phyloP scores from a whole-genome alignment of 2,113 vertebrate species.

The Calyptomena viridis region DNA sequence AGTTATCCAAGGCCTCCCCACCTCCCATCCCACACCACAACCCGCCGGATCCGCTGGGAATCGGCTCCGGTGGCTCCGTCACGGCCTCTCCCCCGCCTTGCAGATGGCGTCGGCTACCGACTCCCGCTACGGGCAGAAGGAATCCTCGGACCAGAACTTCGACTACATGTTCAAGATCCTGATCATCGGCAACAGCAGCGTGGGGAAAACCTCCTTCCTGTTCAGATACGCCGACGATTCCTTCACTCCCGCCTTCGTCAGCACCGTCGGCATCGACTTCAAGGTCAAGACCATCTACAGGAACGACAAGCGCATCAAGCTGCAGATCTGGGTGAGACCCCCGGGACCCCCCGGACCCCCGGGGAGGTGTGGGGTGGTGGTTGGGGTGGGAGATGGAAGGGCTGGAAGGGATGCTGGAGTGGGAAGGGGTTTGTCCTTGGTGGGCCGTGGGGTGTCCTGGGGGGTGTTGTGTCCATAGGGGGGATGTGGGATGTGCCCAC shows the following conservation, averaged over 20 bases:
- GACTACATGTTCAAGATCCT: constrained; percentile 93
- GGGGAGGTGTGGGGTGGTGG: fast-evolving
- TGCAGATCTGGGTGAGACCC: constrained; percentile 87
- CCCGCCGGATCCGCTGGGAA: fast-evolving
- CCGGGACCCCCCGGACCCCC: fast-evolving
- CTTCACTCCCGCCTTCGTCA: constrained; percentile 88
- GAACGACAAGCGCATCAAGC: constrained; percentile 88
- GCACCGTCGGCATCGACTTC: constrained; percentile 90
- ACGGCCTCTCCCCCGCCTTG: background rate
- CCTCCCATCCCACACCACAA: fast-evolving
- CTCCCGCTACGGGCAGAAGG: constrained; percentile 88
- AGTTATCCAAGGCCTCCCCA: background rate
- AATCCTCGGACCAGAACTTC: constrained; percentile 87
- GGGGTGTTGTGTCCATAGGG: background rate
- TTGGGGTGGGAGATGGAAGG: background rate
- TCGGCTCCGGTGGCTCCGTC: fast-evolving
- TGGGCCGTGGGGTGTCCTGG: background rate
- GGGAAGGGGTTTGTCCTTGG: background rate
- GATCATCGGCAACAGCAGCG: constrained; percentile 89
- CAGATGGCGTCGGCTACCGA: constrained; percentile 96
- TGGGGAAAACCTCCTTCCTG: constrained; percentile 89
- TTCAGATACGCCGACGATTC: constrained; percentile 89
- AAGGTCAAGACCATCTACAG: constrained; percentile 90
- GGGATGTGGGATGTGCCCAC: background rate
- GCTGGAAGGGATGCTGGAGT: background rate